These are phyloP conservation scores for Numenius phaeopus DNA, from an alignment of 2,797 vertebrate species.

Conservation along the genomic window DNA sequence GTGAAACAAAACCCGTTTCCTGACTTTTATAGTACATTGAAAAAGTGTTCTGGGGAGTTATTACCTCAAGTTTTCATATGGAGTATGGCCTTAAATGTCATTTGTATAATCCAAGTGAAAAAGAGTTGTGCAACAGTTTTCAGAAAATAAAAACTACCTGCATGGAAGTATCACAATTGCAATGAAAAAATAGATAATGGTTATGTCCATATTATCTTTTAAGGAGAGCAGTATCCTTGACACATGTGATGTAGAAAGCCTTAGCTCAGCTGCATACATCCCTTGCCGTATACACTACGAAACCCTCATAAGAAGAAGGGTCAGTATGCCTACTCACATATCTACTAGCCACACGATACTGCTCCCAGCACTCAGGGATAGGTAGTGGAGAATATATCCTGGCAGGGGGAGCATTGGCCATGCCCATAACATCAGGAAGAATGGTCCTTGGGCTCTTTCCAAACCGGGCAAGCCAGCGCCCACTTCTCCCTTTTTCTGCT, in stretches of 20 bases:
- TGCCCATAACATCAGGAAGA: background rate
- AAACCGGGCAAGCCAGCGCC: background rate
- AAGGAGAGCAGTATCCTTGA: background rate
- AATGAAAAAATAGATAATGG: background rate
- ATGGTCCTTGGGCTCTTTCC: background rate
- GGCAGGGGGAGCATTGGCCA: background rate
- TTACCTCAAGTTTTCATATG: background rate
- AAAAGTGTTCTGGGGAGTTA: background rate
- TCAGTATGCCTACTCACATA: fast-evolving
- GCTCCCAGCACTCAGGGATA: fast-evolving
- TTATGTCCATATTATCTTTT: background rate
- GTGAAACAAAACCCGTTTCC: background rate
- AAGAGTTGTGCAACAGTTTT: background rate
- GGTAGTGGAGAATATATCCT: background rate
- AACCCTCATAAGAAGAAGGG: background rate
- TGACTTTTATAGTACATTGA: background rate
- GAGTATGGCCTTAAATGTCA: background rate
- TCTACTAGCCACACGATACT: background rate
- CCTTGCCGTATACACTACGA: background rate
- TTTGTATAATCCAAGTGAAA: background rate
- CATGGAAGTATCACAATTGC: background rate
- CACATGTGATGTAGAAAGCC: background rate
- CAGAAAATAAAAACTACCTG: background rate
- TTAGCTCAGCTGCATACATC: background rate
- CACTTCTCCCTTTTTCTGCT: background rate